Evolutionary conservation across 2,797 vertebrate species (phyloP).

Genomic region (Lemur catta): DNA sequence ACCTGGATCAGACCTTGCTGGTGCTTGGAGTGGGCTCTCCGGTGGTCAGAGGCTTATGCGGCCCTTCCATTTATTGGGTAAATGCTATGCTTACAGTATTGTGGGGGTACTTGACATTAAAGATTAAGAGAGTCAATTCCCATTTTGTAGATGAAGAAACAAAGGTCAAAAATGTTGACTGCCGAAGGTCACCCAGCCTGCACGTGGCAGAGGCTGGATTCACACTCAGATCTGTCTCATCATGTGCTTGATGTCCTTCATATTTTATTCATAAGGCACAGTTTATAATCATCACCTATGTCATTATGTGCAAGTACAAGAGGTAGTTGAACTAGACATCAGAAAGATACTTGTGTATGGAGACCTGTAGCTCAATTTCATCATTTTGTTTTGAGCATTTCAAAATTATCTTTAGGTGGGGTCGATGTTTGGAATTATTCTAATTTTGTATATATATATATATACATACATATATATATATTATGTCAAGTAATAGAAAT

Average conservation of each 20-base stretch:
- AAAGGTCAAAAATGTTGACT: neutral
- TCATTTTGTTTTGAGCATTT: neutral
- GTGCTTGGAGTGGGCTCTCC: neutral
- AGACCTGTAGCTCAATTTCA: neutral
- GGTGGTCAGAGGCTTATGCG: fast-evolving
- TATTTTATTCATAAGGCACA: neutral
- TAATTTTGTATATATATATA: neutral
- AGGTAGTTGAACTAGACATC: neutral
- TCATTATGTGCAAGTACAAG: neutral
- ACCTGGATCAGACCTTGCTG: neutral
- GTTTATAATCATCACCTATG: neutral
- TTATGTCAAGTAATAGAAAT: neutral
- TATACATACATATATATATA: neutral
- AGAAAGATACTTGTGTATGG: neutral
- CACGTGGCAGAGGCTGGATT: neutral
- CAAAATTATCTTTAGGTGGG: neutral
- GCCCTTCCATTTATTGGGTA: neutral
- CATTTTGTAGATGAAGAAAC: neutral
- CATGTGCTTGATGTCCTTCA: neutral
- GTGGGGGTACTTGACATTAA: neutral
- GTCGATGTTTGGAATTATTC: neutral
- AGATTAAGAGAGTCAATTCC: neutral
- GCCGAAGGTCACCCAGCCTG: neutral
- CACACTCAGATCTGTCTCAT: neutral
- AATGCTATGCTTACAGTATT: neutral